Base-by-base conservation (phyloP, 2,888 invertebrate genomes). In the Agapostemon virescens region DNA sequence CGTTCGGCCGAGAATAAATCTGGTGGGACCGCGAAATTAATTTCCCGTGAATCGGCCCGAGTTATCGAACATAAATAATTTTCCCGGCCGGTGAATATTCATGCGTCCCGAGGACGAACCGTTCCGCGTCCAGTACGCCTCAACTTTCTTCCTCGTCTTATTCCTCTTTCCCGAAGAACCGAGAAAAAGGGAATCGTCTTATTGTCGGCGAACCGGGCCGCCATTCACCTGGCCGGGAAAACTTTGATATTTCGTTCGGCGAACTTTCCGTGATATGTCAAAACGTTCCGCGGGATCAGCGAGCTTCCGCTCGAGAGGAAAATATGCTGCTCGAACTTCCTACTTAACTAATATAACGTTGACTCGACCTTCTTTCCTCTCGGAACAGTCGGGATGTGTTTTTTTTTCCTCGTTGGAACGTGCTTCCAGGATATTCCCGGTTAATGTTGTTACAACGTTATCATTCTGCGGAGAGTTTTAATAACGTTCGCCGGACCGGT, bases 261-360 rank as follows among this genome's bases (percentile, higher is more conserved):
- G 33, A 70, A 58, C 30, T 40, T 55, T 30, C 17, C 36, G 33
- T 23, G 9, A 42, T 17, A n/a, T 42, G 42, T 63, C 63, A 63
- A 33, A 63, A 63, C 63, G 63, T 63, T 63, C 36, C 36, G 20
- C 13, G n/a, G 55, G 63, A 63, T 63, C 63, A n/a, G 63, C 36
- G 36, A 20, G 63, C 33, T 36, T 36, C 36, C n/a, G 33, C 63
- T n/a, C 58, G 26, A 20, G 58, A 26, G 49, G 49, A 58, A 20
- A 58, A 17, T 30, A 30, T 30, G 2, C 33, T n/a, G 61, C 33
- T 61, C 30, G n/a, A 63, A 63, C 63, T 63, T 63, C 36, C 11
- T 5, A 63, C 63, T 33, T 36, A 36, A 63, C 36, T 20, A 63
- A 63, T n/a, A n/a, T 11, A 36, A n/a, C 30, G 30, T 58, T 58